phyloP scores from a whole-genome alignment of 2,888 invertebrate species.

The Agrotis exclamationis region DNA sequence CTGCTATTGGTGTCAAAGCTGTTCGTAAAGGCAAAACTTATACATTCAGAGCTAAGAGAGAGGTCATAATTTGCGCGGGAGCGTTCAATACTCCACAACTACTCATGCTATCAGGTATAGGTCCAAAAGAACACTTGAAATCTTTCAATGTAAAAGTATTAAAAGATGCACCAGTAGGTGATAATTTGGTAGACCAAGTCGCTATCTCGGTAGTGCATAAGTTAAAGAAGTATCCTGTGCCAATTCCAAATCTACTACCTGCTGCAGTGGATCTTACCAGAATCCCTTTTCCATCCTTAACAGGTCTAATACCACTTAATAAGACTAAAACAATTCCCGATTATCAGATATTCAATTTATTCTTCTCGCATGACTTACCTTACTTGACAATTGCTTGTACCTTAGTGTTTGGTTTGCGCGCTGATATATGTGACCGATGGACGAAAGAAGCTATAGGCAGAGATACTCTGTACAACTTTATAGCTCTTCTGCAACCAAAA shows the following conservation, averaged over 20 bases:
- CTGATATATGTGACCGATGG: conserved; percentile 54
- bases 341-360: conserved; percentile 43
- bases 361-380: conserved; percentile 59
- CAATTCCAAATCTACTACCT: conserved; percentile 11
- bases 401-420: conserved; percentile 28
- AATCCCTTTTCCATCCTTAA: conserved; percentile 51
- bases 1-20: conserved; percentile 49
- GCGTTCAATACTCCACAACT: conserved; percentile 54
- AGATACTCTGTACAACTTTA: conserved; percentile 52
- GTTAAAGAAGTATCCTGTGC: conserved; percentile 6
- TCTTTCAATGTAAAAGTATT: conserved; percentile 23
- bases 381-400: conserved; percentile 42
- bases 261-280: conserved; percentile 25
- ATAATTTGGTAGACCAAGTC: conserved; percentile 44
- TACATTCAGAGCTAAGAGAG: conserved; percentile 48
- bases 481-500: conserved; percentile 68
- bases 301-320: conserved; percentile 54
- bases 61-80: conserved; percentile 54
- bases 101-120: conserved; percentile 58
- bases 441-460: conserved; percentile 30
- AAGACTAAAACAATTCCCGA: conserved; percentile 40
- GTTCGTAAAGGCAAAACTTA: conserved; percentile 25
- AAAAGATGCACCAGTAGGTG: conserved; percentile 49
- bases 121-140: conserved; percentile 46
- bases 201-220: conserved; percentile 25